Conservation (phyloP, 2,797 vertebrate species). For the Tenualosa ilisha region DNA sequence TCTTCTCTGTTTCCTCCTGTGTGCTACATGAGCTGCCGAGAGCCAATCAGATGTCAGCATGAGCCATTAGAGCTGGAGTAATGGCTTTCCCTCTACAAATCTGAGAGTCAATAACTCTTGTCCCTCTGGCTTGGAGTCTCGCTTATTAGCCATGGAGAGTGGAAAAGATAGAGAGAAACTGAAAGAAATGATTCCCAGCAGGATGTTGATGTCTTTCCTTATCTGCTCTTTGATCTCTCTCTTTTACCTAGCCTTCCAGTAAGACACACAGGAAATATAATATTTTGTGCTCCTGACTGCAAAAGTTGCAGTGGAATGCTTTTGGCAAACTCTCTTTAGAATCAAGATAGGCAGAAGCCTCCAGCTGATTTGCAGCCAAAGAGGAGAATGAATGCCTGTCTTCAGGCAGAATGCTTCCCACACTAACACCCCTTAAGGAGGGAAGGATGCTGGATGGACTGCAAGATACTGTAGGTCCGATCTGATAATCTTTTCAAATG, state of each 20-base stretch:
- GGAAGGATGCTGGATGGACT: neutral
- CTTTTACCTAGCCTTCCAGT: neutral
- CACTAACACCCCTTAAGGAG: neutral
- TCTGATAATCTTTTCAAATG: neutral
- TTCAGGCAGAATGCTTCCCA: neutral
- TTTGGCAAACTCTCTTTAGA: constrained; percentile 43
- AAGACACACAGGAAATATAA: neutral
- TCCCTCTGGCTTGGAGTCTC: neutral
- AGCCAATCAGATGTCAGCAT: neutral
- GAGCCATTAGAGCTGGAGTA: neutral
- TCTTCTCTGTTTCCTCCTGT: constrained; percentile 42
- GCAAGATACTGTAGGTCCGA: neutral
- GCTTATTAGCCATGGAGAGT: neutral
- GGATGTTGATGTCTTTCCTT: neutral
- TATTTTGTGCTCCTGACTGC: neutral
- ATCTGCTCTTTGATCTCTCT: neutral
- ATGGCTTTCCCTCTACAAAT: neutral
- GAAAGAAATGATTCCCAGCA: neutral
- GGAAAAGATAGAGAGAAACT: neutral
- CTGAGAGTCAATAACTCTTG: neutral
- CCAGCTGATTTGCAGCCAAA: constrained; percentile 53
- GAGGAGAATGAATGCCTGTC: neutral
- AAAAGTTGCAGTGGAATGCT: constrained; percentile 22
- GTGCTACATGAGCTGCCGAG: neutral
- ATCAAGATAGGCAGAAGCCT: constrained; percentile 35